These are phyloP conservation scores for Hetaerina americana DNA, from an alignment of 1,140 invertebrate species.

Conservation along the genomic window DNA sequence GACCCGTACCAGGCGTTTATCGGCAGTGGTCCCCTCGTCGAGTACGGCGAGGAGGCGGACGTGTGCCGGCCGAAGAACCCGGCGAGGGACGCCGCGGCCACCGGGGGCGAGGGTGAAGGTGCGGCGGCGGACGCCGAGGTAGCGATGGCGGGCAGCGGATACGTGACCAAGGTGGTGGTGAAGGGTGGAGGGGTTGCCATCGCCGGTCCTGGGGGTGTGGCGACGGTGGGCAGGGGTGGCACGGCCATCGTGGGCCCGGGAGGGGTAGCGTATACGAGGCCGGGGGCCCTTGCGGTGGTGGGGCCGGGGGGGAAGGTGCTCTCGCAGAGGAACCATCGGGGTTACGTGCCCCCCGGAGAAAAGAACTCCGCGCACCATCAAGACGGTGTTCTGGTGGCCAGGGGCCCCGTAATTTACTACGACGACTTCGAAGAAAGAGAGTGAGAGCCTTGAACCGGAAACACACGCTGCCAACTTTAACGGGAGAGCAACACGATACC, in stretches of 20 bases:
- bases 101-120: not conserved
- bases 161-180: slow-evolving; percentile 47
- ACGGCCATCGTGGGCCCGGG: slow-evolving; percentile 59
- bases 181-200: slow-evolving; percentile 56
- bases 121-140: slow-evolving; percentile 14
- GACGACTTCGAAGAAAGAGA: slow-evolving; percentile 25
- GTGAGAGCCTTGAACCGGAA: too few relatives aligned
- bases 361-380: slow-evolving; percentile 21
- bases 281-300: slow-evolving; percentile 49
- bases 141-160: not conserved
- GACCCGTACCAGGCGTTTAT: not conserved
- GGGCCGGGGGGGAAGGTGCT: slow-evolving; percentile 37
- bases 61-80: slow-evolving; percentile 31
- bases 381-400: slow-evolving; percentile 49
- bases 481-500: not conserved
- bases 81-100: not conserved
- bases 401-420: slow-evolving; percentile 53
- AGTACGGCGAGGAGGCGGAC: slow-evolving; percentile 40
- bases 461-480: too few relatives aligned
- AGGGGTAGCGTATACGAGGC: slow-evolving; percentile 52
- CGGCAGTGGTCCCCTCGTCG: slow-evolving; percentile 32
- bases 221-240: slow-evolving; percentile 54
- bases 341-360: slow-evolving; percentile 19
- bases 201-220: slow-evolving; percentile 56
- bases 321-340: slow-evolving; percentile 22